Base-by-base conservation (phyloP, 35 echinoderm and acorn worm species). In the Acanthaster planci region DNA sequence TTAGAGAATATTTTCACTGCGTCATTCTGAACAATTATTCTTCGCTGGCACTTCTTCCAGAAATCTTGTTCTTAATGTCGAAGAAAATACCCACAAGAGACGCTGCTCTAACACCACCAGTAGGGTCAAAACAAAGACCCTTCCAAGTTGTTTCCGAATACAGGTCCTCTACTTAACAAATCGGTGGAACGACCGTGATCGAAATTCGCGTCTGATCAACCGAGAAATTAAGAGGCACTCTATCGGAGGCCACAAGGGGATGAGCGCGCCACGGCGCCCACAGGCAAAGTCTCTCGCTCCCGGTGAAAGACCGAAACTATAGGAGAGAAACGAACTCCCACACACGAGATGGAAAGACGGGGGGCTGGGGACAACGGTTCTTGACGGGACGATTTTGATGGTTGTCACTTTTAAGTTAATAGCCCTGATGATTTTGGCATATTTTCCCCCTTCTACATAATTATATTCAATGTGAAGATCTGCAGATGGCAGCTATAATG, bases 361-460 rank as follows among this genome's bases (percentile, higher is more conserved):
- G n/a, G n/a, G n/a, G n/a, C n/a, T n/a, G n/a, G n/a, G n/a, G n/a
- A n/a, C n/a, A 72, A 34, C 64, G 64, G 30, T 31, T 31, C 34
- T 72, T 72, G 64, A 72, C 15, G 22, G 26, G 64, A 14, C 14
- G 23, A 72, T 26, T 9, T 26, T 26, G 64, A 72, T 72, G 64
- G 34, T 72, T 72, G 34, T 72, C 64, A 31, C 7, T 16, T 72
- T 34, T 0, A 72, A 72, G 64, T 72, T 72, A 72, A 72, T 72
- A 72, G 64, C 64, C 42, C 8, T 72, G 64, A 72, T 72, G 64
- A 72, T 72, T 30, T 72, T 72, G 64, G 64, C 64, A 72, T 72
- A 72, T 72, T 72, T 47, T 47, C 12, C 12, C 64, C 23, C n/a
- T n/a, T n/a, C 64, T 26, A 72, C 42, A 47, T 47, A 47, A 47